Conservation (phyloP, 2,113 vertebrate genomes). For the Cololabis saira region DNA sequence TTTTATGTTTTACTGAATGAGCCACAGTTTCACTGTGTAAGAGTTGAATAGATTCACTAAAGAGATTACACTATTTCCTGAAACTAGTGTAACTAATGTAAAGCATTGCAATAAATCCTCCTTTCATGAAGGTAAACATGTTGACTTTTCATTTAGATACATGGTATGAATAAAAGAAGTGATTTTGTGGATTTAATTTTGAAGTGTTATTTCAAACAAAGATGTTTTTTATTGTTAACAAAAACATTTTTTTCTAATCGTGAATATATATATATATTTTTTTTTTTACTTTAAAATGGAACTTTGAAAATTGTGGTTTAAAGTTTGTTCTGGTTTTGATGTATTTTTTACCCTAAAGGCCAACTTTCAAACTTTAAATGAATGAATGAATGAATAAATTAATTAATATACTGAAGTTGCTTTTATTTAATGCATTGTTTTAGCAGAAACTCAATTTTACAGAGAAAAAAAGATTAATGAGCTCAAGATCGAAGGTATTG, state of each 20-base stretch:
- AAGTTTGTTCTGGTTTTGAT: constrained; percentile 5
- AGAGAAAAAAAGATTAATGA: constrained; percentile 41
- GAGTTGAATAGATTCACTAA: neutral
- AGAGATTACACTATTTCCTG: constrained; percentile 6
- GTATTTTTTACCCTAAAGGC: constrained; percentile 21
- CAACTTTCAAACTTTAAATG: constrained; percentile 12
- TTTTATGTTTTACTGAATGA: constrained; percentile 4
- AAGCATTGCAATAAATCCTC: constrained; percentile 7
- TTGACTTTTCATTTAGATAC: constrained; percentile 7
- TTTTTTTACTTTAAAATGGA: neutral
- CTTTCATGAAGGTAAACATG: constrained; percentile 7
- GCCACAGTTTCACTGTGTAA: neutral
- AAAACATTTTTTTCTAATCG: constrained; percentile 5
- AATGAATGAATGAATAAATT: too few relatives aligned
- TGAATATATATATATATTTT: too few relatives aligned
- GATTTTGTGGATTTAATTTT: constrained; percentile 5
- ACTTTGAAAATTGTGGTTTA: constrained; percentile 12
- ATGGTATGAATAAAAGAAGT: constrained; percentile 18
- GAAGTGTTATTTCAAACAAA: neutral
- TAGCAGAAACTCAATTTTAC: constrained; percentile 38
- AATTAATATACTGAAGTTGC: neutral
- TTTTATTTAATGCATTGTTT: constrained; percentile 15
- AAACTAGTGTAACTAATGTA: constrained; percentile 6
- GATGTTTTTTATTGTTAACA: neutral
- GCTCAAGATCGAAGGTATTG: neutral